phyloP scores from a whole-genome alignment of 2,888 invertebrate species.

The Morinoia aosen region DNA sequence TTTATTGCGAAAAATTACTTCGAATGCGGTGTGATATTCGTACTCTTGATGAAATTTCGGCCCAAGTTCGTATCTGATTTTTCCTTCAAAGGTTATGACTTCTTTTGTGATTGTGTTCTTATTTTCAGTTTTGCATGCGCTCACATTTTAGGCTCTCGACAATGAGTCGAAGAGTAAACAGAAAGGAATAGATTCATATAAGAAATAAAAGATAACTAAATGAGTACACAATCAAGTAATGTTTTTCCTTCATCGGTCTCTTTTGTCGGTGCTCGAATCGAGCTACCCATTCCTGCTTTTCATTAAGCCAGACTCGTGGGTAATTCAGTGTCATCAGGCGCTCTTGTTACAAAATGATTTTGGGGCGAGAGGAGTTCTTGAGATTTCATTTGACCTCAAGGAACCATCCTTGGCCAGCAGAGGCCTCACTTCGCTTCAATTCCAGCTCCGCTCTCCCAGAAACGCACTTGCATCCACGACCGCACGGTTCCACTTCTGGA shows the following conservation, averaged over 20 bases:
- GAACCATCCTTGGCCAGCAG: neutral
- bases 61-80: neutral
- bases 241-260: neutral
- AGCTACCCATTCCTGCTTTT: neutral
- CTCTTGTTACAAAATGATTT: neutral
- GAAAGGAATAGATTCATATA: neutral
- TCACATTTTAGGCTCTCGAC: no score
- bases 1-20: no score
- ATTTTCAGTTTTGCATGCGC: neutral
- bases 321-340: neutral
- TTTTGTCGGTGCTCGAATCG: neutral
- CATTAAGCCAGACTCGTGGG: neutral
- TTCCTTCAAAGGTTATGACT: neutral
- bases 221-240: neutral
- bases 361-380: neutral
- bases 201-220: neutral
- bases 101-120: neutral
- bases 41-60: neutral
- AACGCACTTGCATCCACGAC: neutral
- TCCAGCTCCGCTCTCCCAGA: neutral
- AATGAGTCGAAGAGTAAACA: no score
- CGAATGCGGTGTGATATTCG: neutral
- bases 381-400: constrained; percentile 12
- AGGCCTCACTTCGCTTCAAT: neutral
- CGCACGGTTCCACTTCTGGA: neutral